Base-by-base conservation (phyloP, 2,797 vertebrate species). In the Lycodopsis pacificus region DNA sequence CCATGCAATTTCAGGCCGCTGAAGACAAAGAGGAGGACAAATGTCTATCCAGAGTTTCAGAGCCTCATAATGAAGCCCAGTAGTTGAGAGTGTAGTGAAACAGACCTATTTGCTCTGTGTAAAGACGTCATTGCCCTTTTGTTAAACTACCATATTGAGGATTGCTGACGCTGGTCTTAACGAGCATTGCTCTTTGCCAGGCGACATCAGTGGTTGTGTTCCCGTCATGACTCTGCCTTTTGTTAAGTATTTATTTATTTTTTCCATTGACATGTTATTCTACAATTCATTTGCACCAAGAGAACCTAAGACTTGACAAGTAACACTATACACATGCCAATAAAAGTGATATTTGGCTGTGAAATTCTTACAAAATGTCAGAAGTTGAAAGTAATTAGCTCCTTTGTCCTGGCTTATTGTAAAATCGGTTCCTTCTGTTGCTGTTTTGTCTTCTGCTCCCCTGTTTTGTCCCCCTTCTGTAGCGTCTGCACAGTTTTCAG, bases 181-280 rank as follows among this genome's bases (percentile, higher is more conserved):
- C 46, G 73, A 58, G 71, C 70, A 67, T 62, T 72, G 57, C 70
- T 71, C 54, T 81, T 85, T 85, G 84, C 73, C 86, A 77, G 70
- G 22, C 46, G 13, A 48, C 53, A 56, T 77, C 65, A 17, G 54
- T 54, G 76, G 68, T 59, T 73, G 62, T 72, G 51, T 77, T 85
- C 62, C 65, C 22, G 40, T 71, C 81, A 68, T 27, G 53, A 78
- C 84, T 88, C 86, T 89, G 89, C 73, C 84, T 88, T 86, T 90
- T 80, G 83, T 90, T 85, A 87, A 67, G 54, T 22, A 3, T 71
- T 67, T 85, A 27, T 62, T 76, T 71, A 67, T 22, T 83, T 66
- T 63, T 73, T 79, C 68, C 73, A 54, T 30, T 62, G 30, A 82
- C 81, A 75, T 81, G 79, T 88, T 83, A 53, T 85, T 71, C 32